phyloP scores from a whole-genome alignment of 2,888 invertebrate species.

The Monopis laevigella region DNA sequence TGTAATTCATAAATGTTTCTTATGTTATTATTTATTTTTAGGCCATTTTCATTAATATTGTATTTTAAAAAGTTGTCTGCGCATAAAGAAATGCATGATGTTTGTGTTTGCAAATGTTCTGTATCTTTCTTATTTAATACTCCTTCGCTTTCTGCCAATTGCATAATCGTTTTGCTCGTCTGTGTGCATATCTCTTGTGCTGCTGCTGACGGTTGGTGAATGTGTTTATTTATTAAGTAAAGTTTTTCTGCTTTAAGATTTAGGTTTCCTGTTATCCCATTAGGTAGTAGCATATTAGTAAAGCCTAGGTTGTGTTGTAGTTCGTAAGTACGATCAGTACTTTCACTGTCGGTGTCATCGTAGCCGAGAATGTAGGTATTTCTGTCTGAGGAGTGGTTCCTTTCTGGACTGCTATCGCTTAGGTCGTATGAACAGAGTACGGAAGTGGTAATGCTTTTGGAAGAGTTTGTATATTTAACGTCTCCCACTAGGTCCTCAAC shows the following conservation, averaged over 20 bases:
- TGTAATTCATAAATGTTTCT: background rate
- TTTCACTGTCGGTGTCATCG: constrained; percentile 36
- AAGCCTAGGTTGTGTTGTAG: constrained; percentile 26
- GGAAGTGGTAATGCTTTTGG: constrained; percentile 50
- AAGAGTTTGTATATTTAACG: constrained; percentile 45
- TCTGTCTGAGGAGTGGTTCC: constrained; percentile 45
- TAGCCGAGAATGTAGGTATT: constrained; percentile 49
- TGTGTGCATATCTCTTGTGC: constrained; percentile 58
- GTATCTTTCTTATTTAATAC: constrained; percentile 21
- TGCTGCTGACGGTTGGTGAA: constrained; percentile 27
- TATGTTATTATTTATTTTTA: no score
- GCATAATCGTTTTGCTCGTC: constrained; percentile 67
- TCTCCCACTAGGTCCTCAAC: constrained; percentile 45
- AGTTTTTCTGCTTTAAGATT: background rate
- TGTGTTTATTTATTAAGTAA: background rate
- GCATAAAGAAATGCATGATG: constrained; percentile 43
- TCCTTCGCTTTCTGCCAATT: constrained; percentile 47
- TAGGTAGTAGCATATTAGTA: constrained; percentile 20
- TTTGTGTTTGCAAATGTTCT: constrained; percentile 47
- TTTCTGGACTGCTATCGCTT: constrained; percentile 48
- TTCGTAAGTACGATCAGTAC: constrained; percentile 27
- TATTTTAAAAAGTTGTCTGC: constrained; percentile 40
- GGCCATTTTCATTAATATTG: constrained; percentile 34
- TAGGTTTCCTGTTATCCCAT: background rate
- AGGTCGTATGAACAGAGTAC: constrained; percentile 46